Base-by-base conservation (phyloP, 2,113 vertebrate genomes). In the Lichenostomus cassidix region DNA sequence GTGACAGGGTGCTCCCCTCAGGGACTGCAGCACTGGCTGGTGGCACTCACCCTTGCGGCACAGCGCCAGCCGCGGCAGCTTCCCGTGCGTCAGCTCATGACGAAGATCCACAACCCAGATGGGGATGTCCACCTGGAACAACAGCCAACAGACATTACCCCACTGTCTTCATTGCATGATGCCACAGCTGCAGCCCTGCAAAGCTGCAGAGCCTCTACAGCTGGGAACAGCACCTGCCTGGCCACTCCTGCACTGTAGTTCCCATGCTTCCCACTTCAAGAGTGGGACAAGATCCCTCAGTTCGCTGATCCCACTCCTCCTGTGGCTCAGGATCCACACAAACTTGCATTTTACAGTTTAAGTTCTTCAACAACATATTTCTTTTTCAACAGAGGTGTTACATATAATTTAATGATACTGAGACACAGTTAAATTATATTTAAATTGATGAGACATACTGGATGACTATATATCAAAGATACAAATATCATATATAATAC, bases 91-190 rank as follows among this genome's bases (percentile, higher is more conserved):
- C 95, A 99, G 95, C 19, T 99, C 98, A 4, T 99, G 99, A 9
- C 99, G 98, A 52, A 99, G 98, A 87, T 99, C 98, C 35, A 99
- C 99, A 1, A 99, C 97, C 99, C 99, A 99, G 94, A 98, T 97
- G 0, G 99, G 99, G 96, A 99, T 99, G 89, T 99, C 98, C 64
- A 99, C 92, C 97, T 99, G 76, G 10, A 92, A 74, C 14, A 64
- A 76, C 7, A 84, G 65, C 9, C 79, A 77, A 2, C 3, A 16
- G 29, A 23, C 1, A 0, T 92, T 4, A 83, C 16, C 28, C 50
- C 13, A 14, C 50, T 29, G 31, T 0, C 50, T 28, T 46, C 15
- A 5, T 52, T 5, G 18, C 74, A 29, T 2, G 29, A 23, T 0
- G 1, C 8, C 52, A 35, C 19, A 37, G 20, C 52, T 1, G 4